A percentile compares a stretch with the other conserved stretches of the same genome.
phyloP scores from a whole-genome alignment of 1,140 invertebrate species.

The Atta cephalotes region DNA sequence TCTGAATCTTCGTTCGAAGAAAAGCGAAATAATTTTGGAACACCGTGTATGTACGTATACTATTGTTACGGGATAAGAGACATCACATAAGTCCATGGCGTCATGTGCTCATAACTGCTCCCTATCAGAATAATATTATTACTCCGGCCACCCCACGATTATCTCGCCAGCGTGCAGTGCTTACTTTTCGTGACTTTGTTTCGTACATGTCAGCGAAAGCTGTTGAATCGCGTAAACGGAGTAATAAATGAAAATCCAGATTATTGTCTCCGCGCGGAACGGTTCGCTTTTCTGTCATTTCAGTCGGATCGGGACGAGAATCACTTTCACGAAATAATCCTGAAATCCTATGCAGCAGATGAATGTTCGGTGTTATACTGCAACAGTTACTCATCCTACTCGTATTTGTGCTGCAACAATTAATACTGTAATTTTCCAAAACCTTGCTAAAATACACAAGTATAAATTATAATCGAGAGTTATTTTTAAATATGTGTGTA shows the following conservation, averaged over 20 bases:
- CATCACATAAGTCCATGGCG: conserved; percentile 76
- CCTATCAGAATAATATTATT: conserved; percentile 83
- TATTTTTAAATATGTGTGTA: not conserved
- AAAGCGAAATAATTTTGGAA: not conserved
- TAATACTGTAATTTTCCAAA: conserved; percentile 6
- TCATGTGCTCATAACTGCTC: conserved; percentile 84
- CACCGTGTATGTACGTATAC: conserved; percentile 58
- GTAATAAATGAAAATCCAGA: conserved; percentile 65
- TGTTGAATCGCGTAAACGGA: conserved; percentile 68
- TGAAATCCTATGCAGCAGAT: conserved; percentile 14
- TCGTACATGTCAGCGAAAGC: conserved; percentile 60
- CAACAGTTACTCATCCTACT: conserved; percentile 17
- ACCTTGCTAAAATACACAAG: not conserved
- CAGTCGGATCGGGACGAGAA: conserved; percentile 60
- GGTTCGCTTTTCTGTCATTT: conserved; percentile 73
- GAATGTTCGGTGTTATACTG: not conserved
- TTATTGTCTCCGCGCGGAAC: conserved; percentile 51
- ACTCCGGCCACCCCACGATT: conserved; percentile 73
- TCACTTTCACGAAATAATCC: conserved; percentile 32
- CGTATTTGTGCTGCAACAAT: not conserved
- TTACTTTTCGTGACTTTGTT: conserved; percentile 64
- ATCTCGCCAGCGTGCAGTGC: conserved; percentile 50
- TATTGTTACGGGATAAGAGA: conserved; percentile 82
- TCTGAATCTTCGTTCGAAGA: not conserved
- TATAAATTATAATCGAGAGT: conserved; percentile 5